A percentile compares a stretch with the other conserved stretches of the same genome.
phyloP scores from a whole-genome alignment of 1,140 invertebrate species.

The Conus ventricosus region DNA sequence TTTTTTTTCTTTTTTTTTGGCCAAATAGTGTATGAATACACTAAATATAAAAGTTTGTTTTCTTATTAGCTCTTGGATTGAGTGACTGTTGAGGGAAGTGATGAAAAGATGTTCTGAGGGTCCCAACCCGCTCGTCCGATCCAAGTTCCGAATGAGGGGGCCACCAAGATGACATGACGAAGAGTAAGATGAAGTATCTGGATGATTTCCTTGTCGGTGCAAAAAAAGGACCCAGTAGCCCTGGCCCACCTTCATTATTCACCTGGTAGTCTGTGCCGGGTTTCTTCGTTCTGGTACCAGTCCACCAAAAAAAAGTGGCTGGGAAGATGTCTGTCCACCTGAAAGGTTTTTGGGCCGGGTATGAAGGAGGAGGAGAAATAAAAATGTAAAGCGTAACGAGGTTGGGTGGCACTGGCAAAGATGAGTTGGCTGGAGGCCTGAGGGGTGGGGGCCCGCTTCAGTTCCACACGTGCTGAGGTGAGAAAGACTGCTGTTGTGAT shows the following conservation, averaged over 20 bases:
- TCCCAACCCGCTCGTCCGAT: slow-evolving; percentile 16
- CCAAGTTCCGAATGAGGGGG: slow-evolving; percentile 4
- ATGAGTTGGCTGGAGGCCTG: slow-evolving; percentile 36
- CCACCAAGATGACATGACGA: slow-evolving; percentile 1
- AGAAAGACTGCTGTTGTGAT: not conserved
- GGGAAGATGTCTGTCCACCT: not conserved
- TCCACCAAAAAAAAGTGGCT: not conserved
- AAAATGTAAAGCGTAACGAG: not conserved
- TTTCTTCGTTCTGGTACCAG: slow-evolving; percentile 1
- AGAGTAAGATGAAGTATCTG: slow-evolving; percentile 12
- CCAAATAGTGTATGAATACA: slow-evolving; percentile 20
- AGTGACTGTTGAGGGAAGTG: slow-evolving; percentile 29
- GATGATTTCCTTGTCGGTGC: not conserved
- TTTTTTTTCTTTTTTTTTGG: not conserved
- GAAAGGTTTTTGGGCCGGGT: not conserved
- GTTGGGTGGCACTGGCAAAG: slow-evolving; percentile 33
- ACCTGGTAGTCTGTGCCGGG: slow-evolving; percentile 26
- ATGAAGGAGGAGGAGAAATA: not conserved
- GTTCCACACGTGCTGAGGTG: slow-evolving; percentile 21
- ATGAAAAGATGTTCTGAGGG: slow-evolving; percentile 38
- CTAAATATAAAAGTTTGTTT: slow-evolving; percentile 34
- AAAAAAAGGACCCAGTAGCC: not conserved
- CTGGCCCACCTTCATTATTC: slow-evolving; percentile 10
- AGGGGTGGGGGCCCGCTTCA: slow-evolving; percentile 21
- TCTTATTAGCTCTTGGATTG: slow-evolving; percentile 35